Evolutionary conservation across 2,888 invertebrate genomes (phyloP), one percentile per base, ranked within the genome.

Genomic region (Drosophila koepferae): DNA sequence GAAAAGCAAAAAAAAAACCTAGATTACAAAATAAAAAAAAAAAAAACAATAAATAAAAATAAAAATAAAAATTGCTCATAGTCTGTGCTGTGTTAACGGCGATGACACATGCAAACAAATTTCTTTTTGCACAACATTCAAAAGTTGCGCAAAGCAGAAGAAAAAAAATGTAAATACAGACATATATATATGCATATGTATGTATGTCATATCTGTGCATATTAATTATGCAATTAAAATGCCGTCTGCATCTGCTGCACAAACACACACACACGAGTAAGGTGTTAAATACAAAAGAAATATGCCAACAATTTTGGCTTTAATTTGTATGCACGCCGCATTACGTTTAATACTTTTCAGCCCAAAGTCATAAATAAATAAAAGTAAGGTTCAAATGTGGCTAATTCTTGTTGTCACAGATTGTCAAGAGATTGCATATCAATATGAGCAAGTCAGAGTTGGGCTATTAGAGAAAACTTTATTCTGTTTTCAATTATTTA

Each of bases 201-300:
- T 58, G 51, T 48, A n/a, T 1, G 16, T 28, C n/a, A 54, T 44
- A 38, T 64, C 69, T 80, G 68, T 49, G 73, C 78, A 89, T 80
- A 77, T 84, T 82, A 88, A 89, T 86, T 78, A 82, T 74, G 68
- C 81, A 80, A 90, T 84, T 89, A 80, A 88, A 77, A 73, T 64
- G 65, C 44, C 49, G 46, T 34, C 49, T 53, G 41, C 62, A 60
- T n/a, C 49, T n/a, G 49, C 49, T 53, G 58, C 43, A 38, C 23
- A 18, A n/a, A 44, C 44, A 23, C 20, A 20, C 12, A 46, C 8
- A 54, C 43, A 38, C 23, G n/a, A 46, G 51, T 34, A 38, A 63
- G 16, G 38, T 46, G 48, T 41, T 60, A 44, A 49, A 23, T 66
- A 20, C n/a, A 40, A 65, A 18, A 62, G 31, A 68, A 56, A 44